Base-by-base conservation (phyloP, 2,888 invertebrate genomes). In the Polylopha cassiicola region DNA sequence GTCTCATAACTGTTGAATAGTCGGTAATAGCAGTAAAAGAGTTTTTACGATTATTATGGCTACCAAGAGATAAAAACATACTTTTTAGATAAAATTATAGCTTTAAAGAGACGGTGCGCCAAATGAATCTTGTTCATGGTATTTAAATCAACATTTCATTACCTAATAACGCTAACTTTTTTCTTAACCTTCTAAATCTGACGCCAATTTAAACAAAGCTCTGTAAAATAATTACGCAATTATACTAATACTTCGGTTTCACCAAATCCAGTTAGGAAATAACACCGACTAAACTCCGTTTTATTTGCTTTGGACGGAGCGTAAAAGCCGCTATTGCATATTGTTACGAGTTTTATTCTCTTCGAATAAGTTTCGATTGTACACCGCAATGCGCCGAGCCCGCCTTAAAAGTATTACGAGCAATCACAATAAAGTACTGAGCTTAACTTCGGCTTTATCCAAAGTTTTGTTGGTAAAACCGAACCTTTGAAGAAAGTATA, bases 331-430 rank as follows among this genome's bases (percentile, higher is more conserved):
- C 56, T 48, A 61, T 57, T 65, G 68, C 66, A 65, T 67, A 67
- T 65, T 68, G 68, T 72, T 65, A 56, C 55, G 55, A 70, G 65
- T 71, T 73, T 70, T 65, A 71, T 68, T 65, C 63, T 61, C 54
- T 64, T 55, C 55, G 61, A 58, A 59, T 58, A 73, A 75, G 73
- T 75, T 74, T 61, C 68, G 69, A 72, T 75, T 73, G 68, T 66
- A 55, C 61, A 64, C 71, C 65, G 73, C 76, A 73, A 57, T 74
- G 74, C 73, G 71, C 64, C 52, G 53, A 41, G 52, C 39, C 52
- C 53, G 55, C 59, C 51, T 48, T 65, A 59, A 65, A 68, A 71
- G 67, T 70, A 70, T 73, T 65, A 68, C 63, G 64, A 60, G 65
- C 73, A 70, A 72, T 73, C 69, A 68, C 68, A 69, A 72, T 68